These are phyloP conservation scores for Hylyphantes graminicola DNA, from an alignment of 1,140 invertebrate genomes.

Conservation along the genomic window DNA sequence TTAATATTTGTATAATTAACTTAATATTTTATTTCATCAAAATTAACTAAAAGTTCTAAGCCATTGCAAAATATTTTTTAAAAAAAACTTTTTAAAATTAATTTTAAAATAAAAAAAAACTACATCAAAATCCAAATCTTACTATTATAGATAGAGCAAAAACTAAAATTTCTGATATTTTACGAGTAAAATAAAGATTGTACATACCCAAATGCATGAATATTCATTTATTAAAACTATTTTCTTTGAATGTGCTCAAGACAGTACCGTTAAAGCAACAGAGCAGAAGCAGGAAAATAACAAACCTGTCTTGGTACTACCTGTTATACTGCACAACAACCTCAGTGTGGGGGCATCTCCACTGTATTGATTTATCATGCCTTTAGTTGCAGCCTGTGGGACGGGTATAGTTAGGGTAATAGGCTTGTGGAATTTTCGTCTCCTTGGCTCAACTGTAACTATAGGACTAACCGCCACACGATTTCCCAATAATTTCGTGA, in stretches of 20 bases:
- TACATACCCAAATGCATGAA: no score
- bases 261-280: constrained; percentile 52
- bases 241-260: constrained; percentile 10
- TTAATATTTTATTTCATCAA: no score
- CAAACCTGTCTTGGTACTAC: constrained; percentile 73
- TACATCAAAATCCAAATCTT: no score
- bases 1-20: no score
- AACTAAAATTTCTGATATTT: no score
- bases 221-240: no score
- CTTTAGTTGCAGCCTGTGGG: constrained; percentile 93
- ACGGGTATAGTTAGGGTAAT: constrained; percentile 98
- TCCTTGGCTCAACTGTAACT: constrained; percentile 96
- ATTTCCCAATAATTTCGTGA: constrained; percentile 95
- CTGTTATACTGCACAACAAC: constrained; percentile 98
- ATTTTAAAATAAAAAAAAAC: no score
- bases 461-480: constrained; percentile 98
- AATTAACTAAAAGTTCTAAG: no score
- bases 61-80: no score
- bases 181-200: no score
- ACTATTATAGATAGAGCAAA: no score
- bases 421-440: constrained; percentile 98
- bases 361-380: constrained; percentile 98
- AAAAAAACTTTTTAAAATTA: no score
- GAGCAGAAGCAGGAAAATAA: constrained; percentile 63
- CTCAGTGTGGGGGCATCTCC: constrained; percentile 92